These are phyloP conservation scores for Paraplagusia blochii DNA, from an alignment of 2,113 vertebrate genomes.

Conservation along the genomic window DNA sequence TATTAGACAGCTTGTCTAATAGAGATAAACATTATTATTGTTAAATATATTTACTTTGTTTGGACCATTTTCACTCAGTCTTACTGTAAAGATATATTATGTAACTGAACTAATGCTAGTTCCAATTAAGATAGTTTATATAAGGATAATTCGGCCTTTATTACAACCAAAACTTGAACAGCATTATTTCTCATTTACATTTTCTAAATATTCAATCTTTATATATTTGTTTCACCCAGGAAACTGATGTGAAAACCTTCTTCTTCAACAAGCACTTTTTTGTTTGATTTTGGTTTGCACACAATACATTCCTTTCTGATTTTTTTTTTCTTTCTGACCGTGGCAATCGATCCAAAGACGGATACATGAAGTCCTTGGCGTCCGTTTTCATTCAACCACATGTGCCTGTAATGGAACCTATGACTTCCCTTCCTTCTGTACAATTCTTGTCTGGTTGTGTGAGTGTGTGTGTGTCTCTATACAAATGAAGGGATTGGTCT, in stretches of 20 bases:
- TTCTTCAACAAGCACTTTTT: constrained; percentile 33
- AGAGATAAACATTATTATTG: too few relatives aligned
- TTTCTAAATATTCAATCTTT: constrained; percentile 18
- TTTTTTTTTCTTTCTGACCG: not conserved
- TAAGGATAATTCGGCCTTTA: too few relatives aligned
- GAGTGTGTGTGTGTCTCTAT: constrained; percentile 2
- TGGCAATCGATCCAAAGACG: constrained; percentile 41
- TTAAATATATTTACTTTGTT: too few relatives aligned
- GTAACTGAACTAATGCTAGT: too few relatives aligned
- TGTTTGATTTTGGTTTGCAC: constrained; percentile 50
- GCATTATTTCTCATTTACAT: not conserved
- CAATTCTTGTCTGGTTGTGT: not conserved
- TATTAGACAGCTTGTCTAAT: too few relatives aligned
- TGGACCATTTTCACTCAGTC: too few relatives aligned
- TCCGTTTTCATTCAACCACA: constrained; percentile 71
- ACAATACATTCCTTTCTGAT: constrained; percentile 19
- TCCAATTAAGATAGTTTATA: too few relatives aligned
- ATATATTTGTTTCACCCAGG: constrained; percentile 22
- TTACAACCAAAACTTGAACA: too few relatives aligned
- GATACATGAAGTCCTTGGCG: constrained; percentile 33
- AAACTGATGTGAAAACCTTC: constrained; percentile 15
- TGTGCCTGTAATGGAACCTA: constrained; percentile 64
- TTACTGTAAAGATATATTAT: too few relatives aligned
- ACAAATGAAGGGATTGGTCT: constrained; percentile 20
- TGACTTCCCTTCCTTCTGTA: constrained; percentile 41